Base-by-base conservation (phyloP, 2,888 invertebrate genomes). In the Athalia rosae region DNA sequence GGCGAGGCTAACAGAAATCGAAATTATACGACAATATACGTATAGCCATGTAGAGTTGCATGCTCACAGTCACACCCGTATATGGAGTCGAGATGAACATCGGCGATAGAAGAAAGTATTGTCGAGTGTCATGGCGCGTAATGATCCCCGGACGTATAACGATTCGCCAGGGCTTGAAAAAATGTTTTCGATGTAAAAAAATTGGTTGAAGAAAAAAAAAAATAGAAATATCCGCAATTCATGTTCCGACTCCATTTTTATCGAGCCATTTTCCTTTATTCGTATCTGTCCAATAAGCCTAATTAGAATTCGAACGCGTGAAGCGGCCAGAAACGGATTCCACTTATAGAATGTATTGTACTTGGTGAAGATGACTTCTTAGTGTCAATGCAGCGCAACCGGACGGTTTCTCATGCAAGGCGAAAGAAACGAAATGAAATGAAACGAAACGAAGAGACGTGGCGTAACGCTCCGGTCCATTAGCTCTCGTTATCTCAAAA, bases 11-110 rank as follows among this genome's bases (percentile, higher is more conserved):
- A 76, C 78, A 74, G 48, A 59, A 76, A 59, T 76, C 67, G 63
- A 48, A 45, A 45, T 69, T 58, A 73, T 77, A 69, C 66, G 76
- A 78, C 45, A 78, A 79, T 76, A 79, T 76, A 79, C 73, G 64
- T 78, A 28, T 28, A 28, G 28, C n/a, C n/a, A n/a, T 28, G 28
- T 28, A 28, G 2, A 28, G 66, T 73, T 67, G 78, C 81, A 66
- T 62, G 45, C 71, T 77, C 62, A 61, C 59, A 67, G 78, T 77
- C 76, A 77, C 64, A 77, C 74, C 74, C 69, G 67, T 79, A 81
- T 80, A 80, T 81, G 82, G 81, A 82, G 80, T 76, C 77, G 78
- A 81, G 82, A 82, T 82, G 78, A 79, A 79, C 79, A 77, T 78
- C 76, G 79, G 79, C 79, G 82, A 82, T 82, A 81, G 79, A 77